Evolutionary conservation across 2,113 vertebrate species (phyloP), one percentile per base, ranked within the genome.

Genomic region (Hiodon alosoides): DNA sequence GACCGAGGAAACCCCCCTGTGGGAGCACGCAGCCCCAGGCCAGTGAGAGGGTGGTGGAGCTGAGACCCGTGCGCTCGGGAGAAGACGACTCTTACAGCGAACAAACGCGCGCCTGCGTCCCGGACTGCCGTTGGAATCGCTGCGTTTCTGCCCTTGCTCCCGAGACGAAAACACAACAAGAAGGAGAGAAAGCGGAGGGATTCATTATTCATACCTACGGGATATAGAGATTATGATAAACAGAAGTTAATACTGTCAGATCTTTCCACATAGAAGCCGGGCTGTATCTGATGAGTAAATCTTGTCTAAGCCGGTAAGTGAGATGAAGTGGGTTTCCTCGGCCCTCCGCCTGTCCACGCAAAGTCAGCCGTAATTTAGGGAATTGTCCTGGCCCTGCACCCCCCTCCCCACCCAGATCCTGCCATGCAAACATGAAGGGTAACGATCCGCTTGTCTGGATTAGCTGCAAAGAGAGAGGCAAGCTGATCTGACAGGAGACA

Each of bases 191-290:
- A 77, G 70, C 60, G 79, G 73, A 50, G 62, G 71, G 82, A 85
- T 86, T 89, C 83, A 90, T 90, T 89, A 90, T 89, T 89, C 85
- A 86, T 89, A 86, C 83, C 85, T 89, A 79, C 80, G 86, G 85
- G 87, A 91, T 87, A 31, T 31, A 83, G 86, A 88, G 89, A 91
- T 91, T 89, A 89, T 80, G 84, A 89, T 92, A 89, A 91, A 91
- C 86, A 92, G 86, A 80, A 84, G 87, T 89, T 90, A 88, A 90
- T 91, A 89, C 87, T 71, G 0, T 54, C 84, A 85, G 85, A 86
- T 89, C 88, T 86, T 81, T 46, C 80, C 85, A 84, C 85, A 87
- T 88, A 86, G 61, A 9, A 58, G 57, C 59, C 67, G 53, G 14
- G 14, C 78, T 58, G 71, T 82, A 80, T 86, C 79, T 85, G 83